Evolutionary conservation across 2,888 invertebrate species (phyloP).

Genomic region (Stenodera caucasica): DNA sequence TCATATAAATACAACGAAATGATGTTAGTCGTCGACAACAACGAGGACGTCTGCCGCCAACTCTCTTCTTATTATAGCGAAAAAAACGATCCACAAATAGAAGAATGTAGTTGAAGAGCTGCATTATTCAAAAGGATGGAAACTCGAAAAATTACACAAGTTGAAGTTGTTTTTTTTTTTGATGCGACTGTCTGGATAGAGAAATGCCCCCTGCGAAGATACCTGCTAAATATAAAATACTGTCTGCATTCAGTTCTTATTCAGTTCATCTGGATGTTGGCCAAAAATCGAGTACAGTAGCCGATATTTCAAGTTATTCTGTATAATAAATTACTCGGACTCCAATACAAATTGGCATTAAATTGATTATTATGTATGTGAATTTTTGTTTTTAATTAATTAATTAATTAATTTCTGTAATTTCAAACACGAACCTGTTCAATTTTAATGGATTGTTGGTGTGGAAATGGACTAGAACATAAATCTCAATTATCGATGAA

Average conservation of each 20-base stretch:
- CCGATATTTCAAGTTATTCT: neutral
- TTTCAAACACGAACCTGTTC: no score
- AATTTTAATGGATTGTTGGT: neutral
- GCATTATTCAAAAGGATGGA: neutral
- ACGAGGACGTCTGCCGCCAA: conserved; percentile 3
- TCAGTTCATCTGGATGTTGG: neutral
- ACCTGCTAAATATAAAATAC: neutral
- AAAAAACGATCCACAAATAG: neutral
- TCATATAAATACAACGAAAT: neutral
- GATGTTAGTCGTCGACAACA: neutral
- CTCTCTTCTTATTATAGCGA: neutral
- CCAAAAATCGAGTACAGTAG: neutral
- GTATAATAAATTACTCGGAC: neutral
- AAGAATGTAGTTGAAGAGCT: neutral
- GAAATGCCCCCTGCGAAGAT: conserved; percentile 1
- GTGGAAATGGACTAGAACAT: neutral
- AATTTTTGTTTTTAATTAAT: no score
- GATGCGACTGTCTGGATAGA: neutral
- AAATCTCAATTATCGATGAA: neutral
- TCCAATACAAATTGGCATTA: neutral
- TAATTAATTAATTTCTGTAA: no score
- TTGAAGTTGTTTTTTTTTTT: neutral
- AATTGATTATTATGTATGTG: no score
- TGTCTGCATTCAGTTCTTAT: neutral
- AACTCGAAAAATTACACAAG: conserved; percentile 1